Percentiles rank a stretch among this genome's conserved stretches.
Conservation (phyloP, 1,140 invertebrate species). For the Neodiprion virginianus region DNA sequence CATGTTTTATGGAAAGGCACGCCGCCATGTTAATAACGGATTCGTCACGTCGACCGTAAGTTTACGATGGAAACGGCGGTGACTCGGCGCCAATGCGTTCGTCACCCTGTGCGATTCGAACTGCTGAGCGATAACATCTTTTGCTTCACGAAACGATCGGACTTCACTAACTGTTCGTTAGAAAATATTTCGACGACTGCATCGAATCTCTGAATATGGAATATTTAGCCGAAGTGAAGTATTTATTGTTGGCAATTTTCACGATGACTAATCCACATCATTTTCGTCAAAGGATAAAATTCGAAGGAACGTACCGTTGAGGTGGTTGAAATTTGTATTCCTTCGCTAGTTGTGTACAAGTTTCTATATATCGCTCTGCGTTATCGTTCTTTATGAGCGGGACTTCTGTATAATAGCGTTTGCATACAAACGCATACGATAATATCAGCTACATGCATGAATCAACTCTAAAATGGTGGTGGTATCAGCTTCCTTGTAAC, state of each 20-base stretch:
- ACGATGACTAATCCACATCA: too few relatives aligned
- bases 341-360: too few relatives aligned
- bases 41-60: not conserved
- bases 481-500: not conserved
- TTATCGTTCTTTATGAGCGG: not conserved
- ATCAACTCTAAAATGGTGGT: not conserved
- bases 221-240: too few relatives aligned
- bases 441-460: not conserved
- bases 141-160: not conserved
- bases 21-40: slow-evolving; percentile 7
- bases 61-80: not conserved
- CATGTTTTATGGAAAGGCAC: slow-evolving; percentile 1
- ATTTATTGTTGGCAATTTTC: too few relatives aligned
- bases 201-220: not conserved
- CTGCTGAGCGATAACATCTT: not conserved
- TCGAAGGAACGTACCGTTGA: too few relatives aligned
- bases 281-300: too few relatives aligned
- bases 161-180: not conserved
- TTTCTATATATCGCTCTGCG: too few relatives aligned
- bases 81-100: not conserved
- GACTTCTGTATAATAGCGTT: not conserved
- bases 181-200: not conserved
- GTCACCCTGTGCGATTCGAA: not conserved
- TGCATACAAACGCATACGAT: not conserved
- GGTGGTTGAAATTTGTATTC: too few relatives aligned